Conservation (phyloP, 2,888 invertebrate species). For the Hypselothyrea guttata region DNA sequence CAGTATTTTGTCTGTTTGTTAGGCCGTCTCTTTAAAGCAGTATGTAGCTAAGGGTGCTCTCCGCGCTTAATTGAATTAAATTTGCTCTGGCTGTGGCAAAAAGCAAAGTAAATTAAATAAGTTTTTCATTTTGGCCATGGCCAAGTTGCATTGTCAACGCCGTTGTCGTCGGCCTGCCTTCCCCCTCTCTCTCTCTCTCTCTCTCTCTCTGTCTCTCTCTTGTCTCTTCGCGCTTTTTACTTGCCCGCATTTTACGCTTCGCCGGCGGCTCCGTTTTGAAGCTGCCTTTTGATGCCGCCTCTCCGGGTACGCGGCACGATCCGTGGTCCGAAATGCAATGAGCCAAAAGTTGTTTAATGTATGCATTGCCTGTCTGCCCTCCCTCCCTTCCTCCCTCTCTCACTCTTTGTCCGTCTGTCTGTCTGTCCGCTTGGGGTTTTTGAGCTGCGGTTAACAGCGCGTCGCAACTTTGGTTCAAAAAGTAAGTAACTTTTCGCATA, state of each 20-base stretch:
- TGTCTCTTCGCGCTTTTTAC: conserved; percentile 66
- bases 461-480: conserved; percentile 64
- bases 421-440: background rate
- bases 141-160: conserved; percentile 75
- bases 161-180: conserved; percentile 36
- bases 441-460: conserved; percentile 70
- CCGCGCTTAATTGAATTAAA: conserved; percentile 81
- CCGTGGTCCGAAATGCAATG: conserved; percentile 66
- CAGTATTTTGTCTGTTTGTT: conserved; percentile 37
- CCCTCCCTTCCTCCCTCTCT: background rate
- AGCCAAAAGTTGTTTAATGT: conserved; percentile 79
- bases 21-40: conserved; percentile 44
- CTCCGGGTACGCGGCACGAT: background rate
- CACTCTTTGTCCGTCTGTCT: background rate
- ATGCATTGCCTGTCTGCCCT: conserved; percentile 56
- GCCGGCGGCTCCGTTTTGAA: conserved; percentile 62
- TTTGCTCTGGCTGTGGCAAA: conserved; percentile 76
- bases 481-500: conserved; percentile 72
- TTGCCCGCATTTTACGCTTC: conserved; percentile 75
- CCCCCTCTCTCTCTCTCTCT: conserved; percentile 1
- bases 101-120: conserved; percentile 82
- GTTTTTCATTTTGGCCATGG: conserved; percentile 75
- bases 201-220: conserved; percentile 8
- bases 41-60: conserved; percentile 49
- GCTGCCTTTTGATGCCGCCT: conserved; percentile 63